These are phyloP conservation scores for Synergus itoensis DNA, from an alignment of 2,888 invertebrate genomes.

Conservation along the genomic window DNA sequence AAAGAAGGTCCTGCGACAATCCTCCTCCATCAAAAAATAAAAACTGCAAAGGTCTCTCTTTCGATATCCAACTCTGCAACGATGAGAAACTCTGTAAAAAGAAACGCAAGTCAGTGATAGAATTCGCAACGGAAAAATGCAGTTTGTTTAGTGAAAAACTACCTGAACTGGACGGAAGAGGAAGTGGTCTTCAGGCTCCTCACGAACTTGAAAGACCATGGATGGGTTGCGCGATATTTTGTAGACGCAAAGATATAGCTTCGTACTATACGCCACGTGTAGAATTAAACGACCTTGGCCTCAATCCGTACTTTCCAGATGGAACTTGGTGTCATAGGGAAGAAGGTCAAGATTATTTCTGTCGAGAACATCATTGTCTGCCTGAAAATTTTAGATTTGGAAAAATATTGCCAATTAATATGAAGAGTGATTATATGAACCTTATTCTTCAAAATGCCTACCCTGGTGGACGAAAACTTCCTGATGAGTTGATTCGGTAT, in stretches of 20 bases:
- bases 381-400: constrained; percentile 79
- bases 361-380: constrained; percentile 87
- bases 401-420: constrained; percentile 71
- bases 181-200: constrained; percentile 86
- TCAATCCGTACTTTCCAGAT: constrained; percentile 88
- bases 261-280: constrained; percentile 88
- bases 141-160: constrained; percentile 82
- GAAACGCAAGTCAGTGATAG: constrained; percentile 79
- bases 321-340: constrained; percentile 89
- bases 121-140: constrained; percentile 84
- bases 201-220: constrained; percentile 86
- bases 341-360: constrained; percentile 83
- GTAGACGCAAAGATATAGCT: constrained; percentile 83
- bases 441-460: constrained; percentile 83
- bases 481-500: constrained; percentile 81
- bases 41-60: constrained; percentile 62
- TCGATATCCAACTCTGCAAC: constrained; percentile 84
- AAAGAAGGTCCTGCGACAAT: constrained; percentile 81
- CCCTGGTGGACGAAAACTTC: constrained; percentile 77
- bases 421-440: constrained; percentile 77
- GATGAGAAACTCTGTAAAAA: constrained; percentile 83
- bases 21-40: constrained; percentile 75
- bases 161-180: constrained; percentile 82
- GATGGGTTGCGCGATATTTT: constrained; percentile 90
- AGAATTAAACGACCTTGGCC: constrained; percentile 86